Evolutionary conservation across 2,888 invertebrate species (phyloP).

Genomic region (Caenorhabditis auriculariae): DNA sequence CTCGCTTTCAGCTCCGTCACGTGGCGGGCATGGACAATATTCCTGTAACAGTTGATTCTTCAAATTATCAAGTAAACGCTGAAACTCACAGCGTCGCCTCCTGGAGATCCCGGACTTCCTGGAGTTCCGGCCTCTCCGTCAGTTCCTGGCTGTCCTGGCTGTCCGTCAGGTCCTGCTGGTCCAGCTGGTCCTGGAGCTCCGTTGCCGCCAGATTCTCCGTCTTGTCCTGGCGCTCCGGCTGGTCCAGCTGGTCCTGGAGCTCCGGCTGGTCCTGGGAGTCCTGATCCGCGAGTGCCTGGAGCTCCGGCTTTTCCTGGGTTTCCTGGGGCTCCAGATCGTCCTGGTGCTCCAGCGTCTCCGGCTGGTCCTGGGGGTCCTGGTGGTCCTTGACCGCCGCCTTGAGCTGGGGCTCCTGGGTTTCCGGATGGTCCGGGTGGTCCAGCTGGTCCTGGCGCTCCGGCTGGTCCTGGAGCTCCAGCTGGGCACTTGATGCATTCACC

Average conservation of each 20-base stretch:
- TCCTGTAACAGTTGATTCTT: conserved; percentile 9
- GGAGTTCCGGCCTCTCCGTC: conserved; percentile 29
- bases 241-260: conserved; percentile 26
- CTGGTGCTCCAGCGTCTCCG: conserved; percentile 29
- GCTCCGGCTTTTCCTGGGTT: conserved; percentile 26
- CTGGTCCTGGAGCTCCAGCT: conserved; percentile 24
- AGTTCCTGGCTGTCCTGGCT: conserved; percentile 30
- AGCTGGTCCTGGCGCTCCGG: conserved; percentile 25
- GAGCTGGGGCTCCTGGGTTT: conserved; percentile 24
- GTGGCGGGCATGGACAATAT: conserved; percentile 29
- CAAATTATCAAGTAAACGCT: not conserved
- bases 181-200: conserved; percentile 7
- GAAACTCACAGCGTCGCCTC: conserved; percentile 13
- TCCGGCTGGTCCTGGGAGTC: conserved; percentile 33
- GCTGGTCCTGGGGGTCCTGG: conserved; percentile 28
- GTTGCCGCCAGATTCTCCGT: conserved; percentile 15
- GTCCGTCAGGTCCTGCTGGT: conserved; percentile 28
- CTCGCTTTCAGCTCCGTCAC: conserved; percentile 10
- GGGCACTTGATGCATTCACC: conserved; percentile 26
- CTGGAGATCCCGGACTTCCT: conserved; percentile 27
- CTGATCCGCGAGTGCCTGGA: conserved; percentile 18
- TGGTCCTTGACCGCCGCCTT: conserved; percentile 25
- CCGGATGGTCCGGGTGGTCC: conserved; percentile 28
- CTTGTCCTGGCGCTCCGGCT: conserved; percentile 23
- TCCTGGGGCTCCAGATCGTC: conserved; percentile 26